Evolutionary conservation across 1,140 invertebrate genomes (phyloP), one percentile per base, ranked within the genome.

Genomic region (Polyergus mexicanus): DNA sequence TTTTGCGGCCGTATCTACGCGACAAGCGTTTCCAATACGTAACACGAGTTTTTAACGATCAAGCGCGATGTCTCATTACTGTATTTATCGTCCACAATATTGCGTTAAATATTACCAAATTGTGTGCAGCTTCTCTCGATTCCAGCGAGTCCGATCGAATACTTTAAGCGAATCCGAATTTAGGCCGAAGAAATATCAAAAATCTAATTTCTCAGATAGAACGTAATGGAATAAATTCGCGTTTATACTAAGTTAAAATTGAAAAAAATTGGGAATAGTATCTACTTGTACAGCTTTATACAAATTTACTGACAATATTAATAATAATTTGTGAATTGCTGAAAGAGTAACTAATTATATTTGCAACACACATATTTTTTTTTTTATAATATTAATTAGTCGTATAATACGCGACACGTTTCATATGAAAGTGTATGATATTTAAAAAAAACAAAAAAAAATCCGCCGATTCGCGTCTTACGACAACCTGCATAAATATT

Each of bases 1-100:
- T 90, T 38, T 60, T 86, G 87, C 88, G 69, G 58, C 80, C 89
- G 72, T 93, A 93, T 92, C 89, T 90, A 32, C 68, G 72, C 65
- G 88, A 91, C 88, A 88, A 91, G 91, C 90, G 89, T 83, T 83
- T 88, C 76, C 81, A 76, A 25, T 38, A 69, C 13, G 8, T 19
- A 28, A 68, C 76, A 35, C 71, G 69, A 11, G 44, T 41, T 68
- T 41, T 83, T 35, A 13, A 32, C 51, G 58, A 74, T 60, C 41
- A 62, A 11, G 38, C 56, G 3, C 32, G n/a, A 22, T 32, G 69
- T 71, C 47, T 86, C 75, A 81, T 89, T 76, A 71, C 81, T 62
- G 25, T 28, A 69, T 86, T 69, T 71, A 51, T 71, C 47, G 51
- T 25, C 1, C 16, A 3, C 35, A 81, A 51, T 88, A 68, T 44